Evolutionary conservation across 2,113 vertebrate genomes (phyloP), one percentile per base, ranked within the genome.

Genomic region (Gallinago jamesoni): DNA sequence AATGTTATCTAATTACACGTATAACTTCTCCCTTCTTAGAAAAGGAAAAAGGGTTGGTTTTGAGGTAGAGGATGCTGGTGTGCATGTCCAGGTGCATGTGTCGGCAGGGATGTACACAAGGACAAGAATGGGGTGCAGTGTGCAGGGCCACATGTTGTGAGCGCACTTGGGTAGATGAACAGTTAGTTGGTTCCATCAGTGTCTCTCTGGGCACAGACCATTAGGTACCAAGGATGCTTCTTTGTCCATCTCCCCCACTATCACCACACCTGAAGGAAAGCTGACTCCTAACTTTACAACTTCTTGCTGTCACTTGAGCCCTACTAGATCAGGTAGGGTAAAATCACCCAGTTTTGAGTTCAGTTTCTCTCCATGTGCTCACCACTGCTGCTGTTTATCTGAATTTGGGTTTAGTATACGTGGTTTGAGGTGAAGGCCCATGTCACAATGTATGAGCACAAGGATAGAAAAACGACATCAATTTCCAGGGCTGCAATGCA

Each of bases 111-210:
- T 4, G 37, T 7, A 17, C 28, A 30, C 23, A 5, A 20, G 66
- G 66, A 28, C 28, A 76, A 39, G 73, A 69, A 10, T 1, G 1
- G 43, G 66, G 33, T 0, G 10, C 2, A 4, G 28, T 17, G 52
- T 55, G 37, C 6, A 30, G 53, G 53, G 66, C 28, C 48, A 22
- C 3, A 14, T 7, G 8, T 4, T 76, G 70, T 8, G 2, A 13
- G 37, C 25, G 13, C 28, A 1, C 19, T 13, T 52, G 73, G 31
- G 68, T 33, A 28, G 0, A 1, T 10, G 79, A 41, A 52, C 0
- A 9, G 50, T 52, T 53, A 31, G 10, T 48, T 41, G 12, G 35
- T 28, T 27, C 47, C 56, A 7, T 13, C 3, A 1, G 11, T 22
- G 12, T 39, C 31, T 27, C 72, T 53, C 14, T 28, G 73, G 45